Evolutionary conservation across 2,797 vertebrate genomes (phyloP).

Genomic region (Coluber constrictor): DNA sequence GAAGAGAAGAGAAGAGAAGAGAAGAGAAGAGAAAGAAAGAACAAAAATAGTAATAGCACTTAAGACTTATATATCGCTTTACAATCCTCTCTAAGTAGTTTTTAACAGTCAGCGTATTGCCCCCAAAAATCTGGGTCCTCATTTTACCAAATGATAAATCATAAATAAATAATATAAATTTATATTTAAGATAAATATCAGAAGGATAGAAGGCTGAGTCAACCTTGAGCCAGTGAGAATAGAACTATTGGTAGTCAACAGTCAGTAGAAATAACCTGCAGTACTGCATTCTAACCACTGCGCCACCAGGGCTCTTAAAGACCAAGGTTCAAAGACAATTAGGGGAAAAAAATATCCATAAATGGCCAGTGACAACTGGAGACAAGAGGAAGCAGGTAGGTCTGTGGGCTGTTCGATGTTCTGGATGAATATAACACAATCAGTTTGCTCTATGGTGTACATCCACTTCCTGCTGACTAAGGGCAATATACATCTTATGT

Average conservation of each 20-base stretch:
- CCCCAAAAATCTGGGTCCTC: too few species aligned
- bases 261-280: background rate
- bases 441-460: constrained; percentile 79
- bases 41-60: too few species aligned
- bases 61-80: too few species aligned
- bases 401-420: constrained; percentile 74
- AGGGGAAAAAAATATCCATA: background rate
- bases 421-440: constrained; percentile 81
- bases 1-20: too few species aligned
- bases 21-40: too few species aligned
- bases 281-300: background rate
- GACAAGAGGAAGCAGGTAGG: constrained; percentile 7
- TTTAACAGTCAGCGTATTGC: too few species aligned
- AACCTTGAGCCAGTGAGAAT: too few species aligned
- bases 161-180: too few species aligned
- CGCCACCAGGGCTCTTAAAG: background rate
- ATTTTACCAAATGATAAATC: too few species aligned
- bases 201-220: too few species aligned
- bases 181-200: too few species aligned
- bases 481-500: constrained; percentile 71
- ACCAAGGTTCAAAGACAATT: background rate
- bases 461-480: constrained; percentile 80
- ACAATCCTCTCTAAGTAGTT: too few species aligned
- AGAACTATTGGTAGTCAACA: background rate
- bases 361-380: background rate